These are phyloP conservation scores for Drepana falcataria DNA, from an alignment of 2,888 invertebrate species.

Conservation along the genomic window DNA sequence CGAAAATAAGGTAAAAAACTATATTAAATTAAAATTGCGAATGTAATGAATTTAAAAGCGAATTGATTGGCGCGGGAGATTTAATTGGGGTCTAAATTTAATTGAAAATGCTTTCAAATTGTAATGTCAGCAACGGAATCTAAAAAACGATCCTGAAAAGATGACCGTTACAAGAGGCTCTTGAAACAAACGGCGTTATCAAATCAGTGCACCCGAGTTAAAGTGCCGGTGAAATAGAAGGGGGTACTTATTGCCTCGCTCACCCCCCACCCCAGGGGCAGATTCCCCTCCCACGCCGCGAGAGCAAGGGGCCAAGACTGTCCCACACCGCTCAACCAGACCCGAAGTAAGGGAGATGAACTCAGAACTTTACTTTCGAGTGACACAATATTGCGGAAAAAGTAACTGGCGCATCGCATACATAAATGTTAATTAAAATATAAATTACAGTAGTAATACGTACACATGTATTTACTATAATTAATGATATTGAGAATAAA, in stretches of 20 bases:
- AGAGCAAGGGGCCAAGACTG: not conserved
- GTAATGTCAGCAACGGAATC: conserved; percentile 26
- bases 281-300: conserved; percentile 8
- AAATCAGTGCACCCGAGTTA: conserved; percentile 76
- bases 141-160: conserved; percentile 54
- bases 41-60: conserved; percentile 4
- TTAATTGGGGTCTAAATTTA: conserved; percentile 13
- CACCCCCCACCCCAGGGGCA: conserved; percentile 11
- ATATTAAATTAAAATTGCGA: not conserved
- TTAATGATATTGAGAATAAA: too few species aligned
- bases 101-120: conserved; percentile 38
- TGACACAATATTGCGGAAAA: conserved; percentile 8
- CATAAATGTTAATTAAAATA: too few species aligned
- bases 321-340: not conserved
- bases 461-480: too few species aligned
- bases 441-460: too few species aligned
- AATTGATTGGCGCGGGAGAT: not conserved
- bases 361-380: conserved; percentile 25
- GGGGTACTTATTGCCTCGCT: conserved; percentile 68
- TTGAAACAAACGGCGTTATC: conserved; percentile 76
- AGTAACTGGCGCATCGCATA: conserved; percentile 7
- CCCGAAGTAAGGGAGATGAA: conserved; percentile 30
- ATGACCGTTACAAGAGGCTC: conserved; percentile 56
- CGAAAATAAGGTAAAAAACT: too few species aligned
- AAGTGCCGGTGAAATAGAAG: conserved; percentile 73